phyloP scores from a whole-genome alignment of 2,797 vertebrate species.

The Harpagifer antarcticus region DNA sequence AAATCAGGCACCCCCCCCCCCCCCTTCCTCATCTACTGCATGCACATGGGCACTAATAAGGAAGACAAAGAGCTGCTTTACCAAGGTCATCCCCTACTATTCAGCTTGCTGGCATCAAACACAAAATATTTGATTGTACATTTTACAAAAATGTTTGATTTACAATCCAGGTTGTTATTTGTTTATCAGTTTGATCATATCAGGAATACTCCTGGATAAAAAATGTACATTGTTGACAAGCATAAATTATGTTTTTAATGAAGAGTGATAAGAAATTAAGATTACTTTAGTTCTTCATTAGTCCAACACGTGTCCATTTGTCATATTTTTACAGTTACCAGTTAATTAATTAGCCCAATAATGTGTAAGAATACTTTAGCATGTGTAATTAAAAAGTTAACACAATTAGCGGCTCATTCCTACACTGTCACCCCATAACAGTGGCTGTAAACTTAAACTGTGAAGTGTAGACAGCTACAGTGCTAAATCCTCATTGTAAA shows the following conservation, averaged over 20 bases:
- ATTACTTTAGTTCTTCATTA: constrained; percentile 27
- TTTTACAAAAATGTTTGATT: background rate
- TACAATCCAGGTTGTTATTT: background rate
- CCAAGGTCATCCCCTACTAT: constrained; percentile 61
- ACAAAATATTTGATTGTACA: constrained; percentile 20
- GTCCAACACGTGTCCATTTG: constrained; percentile 47
- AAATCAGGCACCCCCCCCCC: constrained; percentile 20
- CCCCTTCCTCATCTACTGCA: constrained; percentile 16
- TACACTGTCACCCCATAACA: constrained; percentile 16
- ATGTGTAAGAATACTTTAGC: constrained; percentile 61
- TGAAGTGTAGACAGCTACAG: background rate
- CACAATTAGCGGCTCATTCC: constrained; percentile 69
- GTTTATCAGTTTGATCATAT: constrained; percentile 4
- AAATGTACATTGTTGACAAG: constrained; percentile 10
- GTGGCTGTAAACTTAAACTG: constrained; percentile 40
- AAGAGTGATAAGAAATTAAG: constrained; percentile 24
- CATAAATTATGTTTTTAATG: constrained; percentile 23
- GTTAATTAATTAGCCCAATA: constrained; percentile 63
- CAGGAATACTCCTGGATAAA: background rate
- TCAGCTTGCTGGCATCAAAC: constrained; percentile 53
- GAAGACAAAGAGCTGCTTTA: constrained; percentile 61
- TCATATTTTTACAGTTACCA: constrained; percentile 48
- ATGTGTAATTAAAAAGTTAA: constrained; percentile 74
- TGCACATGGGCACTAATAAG: constrained; percentile 49
- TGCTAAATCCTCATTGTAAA: constrained; percentile 10